These are phyloP conservation scores for Cydia fagiglandana DNA, from an alignment of 1,140 invertebrate genomes.

Conservation along the genomic window DNA sequence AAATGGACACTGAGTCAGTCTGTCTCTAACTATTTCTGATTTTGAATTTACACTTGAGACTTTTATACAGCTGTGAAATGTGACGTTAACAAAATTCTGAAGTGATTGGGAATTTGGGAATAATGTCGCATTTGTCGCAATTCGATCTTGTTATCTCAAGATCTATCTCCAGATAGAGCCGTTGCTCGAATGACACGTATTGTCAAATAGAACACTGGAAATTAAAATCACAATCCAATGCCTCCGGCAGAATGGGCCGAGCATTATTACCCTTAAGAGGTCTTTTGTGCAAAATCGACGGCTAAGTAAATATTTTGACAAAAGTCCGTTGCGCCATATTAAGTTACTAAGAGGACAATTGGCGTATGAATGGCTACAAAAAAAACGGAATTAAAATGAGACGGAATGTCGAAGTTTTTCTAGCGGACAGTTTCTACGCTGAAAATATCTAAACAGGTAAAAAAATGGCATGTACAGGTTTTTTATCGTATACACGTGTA, in stretches of 20 bases:
- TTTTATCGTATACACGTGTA: not conserved
- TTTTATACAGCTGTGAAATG: conserved; percentile 5
- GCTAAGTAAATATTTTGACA: conserved; percentile 77
- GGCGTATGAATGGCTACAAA: conserved; percentile 48
- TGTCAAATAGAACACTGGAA: conserved; percentile 46
- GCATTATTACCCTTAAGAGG: conserved; percentile 67
- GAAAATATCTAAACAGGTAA: not conserved
- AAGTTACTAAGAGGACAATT: conserved; percentile 69
- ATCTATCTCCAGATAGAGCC: conserved; percentile 40
- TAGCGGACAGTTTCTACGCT: not conserved
- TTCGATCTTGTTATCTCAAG: conserved; percentile 52
- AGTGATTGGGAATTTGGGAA: conserved; percentile 22
- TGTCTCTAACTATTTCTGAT: too few species aligned
- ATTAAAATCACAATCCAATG: conserved; percentile 68
- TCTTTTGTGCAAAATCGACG: conserved; percentile 58
- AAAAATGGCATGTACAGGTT: not conserved
- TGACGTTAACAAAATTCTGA: not conserved
- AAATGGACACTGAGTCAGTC: too few species aligned
- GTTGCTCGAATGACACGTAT: conserved; percentile 48
- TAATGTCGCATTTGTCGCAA: conserved; percentile 31
- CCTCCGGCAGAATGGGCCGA: conserved; percentile 54
- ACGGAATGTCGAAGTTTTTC: not conserved
- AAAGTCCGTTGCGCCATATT: conserved; percentile 67
- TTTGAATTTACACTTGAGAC: too few species aligned
- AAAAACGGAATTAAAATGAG: conserved; percentile 29